Evolutionary conservation across 92 coral and sea anemone genomes (phyloP), one percentile per base, ranked within the genome.

Genomic region (Scolanthus callimorphus): DNA sequence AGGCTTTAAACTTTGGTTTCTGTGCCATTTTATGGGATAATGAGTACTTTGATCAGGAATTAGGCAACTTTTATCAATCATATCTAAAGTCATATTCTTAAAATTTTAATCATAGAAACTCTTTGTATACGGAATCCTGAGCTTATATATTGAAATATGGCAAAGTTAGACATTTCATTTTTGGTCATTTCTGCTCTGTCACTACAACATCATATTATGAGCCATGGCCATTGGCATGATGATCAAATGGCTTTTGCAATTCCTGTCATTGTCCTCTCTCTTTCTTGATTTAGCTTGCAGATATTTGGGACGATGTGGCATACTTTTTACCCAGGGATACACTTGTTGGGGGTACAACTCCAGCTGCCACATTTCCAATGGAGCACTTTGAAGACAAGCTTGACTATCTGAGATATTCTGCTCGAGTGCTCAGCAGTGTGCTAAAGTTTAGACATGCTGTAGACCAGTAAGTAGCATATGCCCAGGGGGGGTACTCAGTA

Each of bases 251-350:
- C n/a, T n/a, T n/a, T n/a, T n/a, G n/a, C n/a, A n/a, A 34, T 34
- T 6, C 41, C 6, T 34, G 41, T 34, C 15, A 6, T 6, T 15
- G 41, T 6, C 8, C 41, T 15, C 15, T 34, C 15, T 34, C 41
- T 34, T 34, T 34, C n/a, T n/a, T 55, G 26, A n/a, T 55, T 19
- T 41, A 91, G 97, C 82, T 91, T 70, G 91, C 95, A 17, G 70
- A 73, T 28, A 88, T 96, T 96, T 94, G 99, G 99, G 96, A 94
- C 52, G 78, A 94, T 56, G 70, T 68, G 30, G 96, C 89, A n/a
- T 94, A 94, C 60, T 62, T 84, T 67, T 92, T 84, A 13, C 74
- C 63, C 25, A 75, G 99, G 39, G 79, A 83, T 49, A 94, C 99
- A 11, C 74, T 94, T 19, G 84, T 86, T 17, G 78, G 84, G 13